Conservation (phyloP, 1,140 invertebrate genomes). For the Drosophila willistoni region DNA sequence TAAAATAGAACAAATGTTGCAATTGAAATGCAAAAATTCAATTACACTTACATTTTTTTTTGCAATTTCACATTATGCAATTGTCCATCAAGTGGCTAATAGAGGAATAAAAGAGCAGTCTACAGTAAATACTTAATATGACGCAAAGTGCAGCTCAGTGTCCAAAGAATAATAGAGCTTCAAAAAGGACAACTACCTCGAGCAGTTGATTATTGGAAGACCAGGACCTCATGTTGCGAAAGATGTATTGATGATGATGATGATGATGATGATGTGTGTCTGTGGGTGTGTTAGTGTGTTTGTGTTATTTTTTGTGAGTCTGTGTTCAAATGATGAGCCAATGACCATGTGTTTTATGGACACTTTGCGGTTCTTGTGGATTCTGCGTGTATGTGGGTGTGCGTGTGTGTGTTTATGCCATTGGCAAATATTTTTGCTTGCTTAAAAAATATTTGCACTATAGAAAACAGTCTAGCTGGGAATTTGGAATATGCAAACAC, state of each 20-base stretch:
- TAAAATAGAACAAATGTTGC: constrained; percentile 21
- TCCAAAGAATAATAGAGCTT: constrained; percentile 1
- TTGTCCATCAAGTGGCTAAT: constrained; percentile 10
- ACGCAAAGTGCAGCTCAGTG: constrained; percentile 24
- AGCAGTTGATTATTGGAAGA: neutral
- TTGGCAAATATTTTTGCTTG: constrained; percentile 70
- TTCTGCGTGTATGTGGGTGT: neutral
- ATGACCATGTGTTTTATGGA: constrained; percentile 64
- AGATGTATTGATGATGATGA: neutral
- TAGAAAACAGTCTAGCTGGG: constrained; percentile 26
- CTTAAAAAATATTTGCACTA: constrained; percentile 63
- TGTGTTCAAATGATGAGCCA: constrained; percentile 45
- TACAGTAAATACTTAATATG: constrained; percentile 38
- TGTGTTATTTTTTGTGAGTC: constrained; percentile 27
- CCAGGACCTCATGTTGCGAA: constrained; percentile 39
- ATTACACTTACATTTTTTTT: constrained; percentile 34
- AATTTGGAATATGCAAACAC: constrained; percentile 51
- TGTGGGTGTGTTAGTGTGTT: constrained; percentile 31
- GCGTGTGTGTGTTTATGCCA: constrained; percentile 28
- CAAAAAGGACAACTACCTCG: constrained; percentile 16
- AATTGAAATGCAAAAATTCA: constrained; percentile 38
- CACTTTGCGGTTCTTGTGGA: constrained; percentile 47
- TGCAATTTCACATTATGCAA: neutral
- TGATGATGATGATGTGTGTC: constrained; percentile 14
- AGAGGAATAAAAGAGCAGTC: constrained; percentile 14